These are phyloP conservation scores for Rhagophthalmus giganteus DNA, from an alignment of 2,888 invertebrate genomes.

Conservation along the genomic window DNA sequence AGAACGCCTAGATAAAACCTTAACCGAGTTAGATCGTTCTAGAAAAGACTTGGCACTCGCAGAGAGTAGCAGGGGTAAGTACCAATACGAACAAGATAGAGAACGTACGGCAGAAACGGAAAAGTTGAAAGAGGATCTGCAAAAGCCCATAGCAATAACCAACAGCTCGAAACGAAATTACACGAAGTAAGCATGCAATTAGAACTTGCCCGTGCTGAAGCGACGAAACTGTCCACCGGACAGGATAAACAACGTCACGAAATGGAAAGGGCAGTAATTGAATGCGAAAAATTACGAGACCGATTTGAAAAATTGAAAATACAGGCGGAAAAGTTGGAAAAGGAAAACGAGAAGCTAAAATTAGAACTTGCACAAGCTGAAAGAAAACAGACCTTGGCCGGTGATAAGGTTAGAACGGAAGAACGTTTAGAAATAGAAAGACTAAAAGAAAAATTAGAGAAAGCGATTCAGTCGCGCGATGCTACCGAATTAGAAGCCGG, in stretches of 20 bases:
- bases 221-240: slow-evolving; percentile 70
- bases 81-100: slow-evolving; percentile 74
- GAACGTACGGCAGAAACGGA: slow-evolving; percentile 68
- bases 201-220: slow-evolving; percentile 78
- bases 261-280: slow-evolving; percentile 82
- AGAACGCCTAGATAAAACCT: slow-evolving; percentile 78
- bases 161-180: slow-evolving; percentile 73
- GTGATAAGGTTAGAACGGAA: slow-evolving; percentile 67
- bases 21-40: slow-evolving; percentile 76
- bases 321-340: slow-evolving; percentile 70
- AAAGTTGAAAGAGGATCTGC: slow-evolving; percentile 72
- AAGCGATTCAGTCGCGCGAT: slow-evolving; percentile 79
- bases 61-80: slow-evolving; percentile 79
- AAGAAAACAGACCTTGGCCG: slow-evolving; percentile 63
- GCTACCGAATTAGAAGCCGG: slow-evolving; percentile 85
- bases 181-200: slow-evolving; percentile 82
- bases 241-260: slow-evolving; percentile 82
- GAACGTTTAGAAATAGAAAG: slow-evolving; percentile 81
- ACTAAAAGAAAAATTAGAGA: slow-evolving; percentile 82
- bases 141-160: slow-evolving; percentile 65
- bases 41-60: slow-evolving; percentile 75
- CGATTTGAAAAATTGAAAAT: slow-evolving; percentile 79
- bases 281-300: slow-evolving; percentile 86
- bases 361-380: slow-evolving; percentile 69
- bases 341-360: slow-evolving; percentile 77